Evolutionary conservation across 1,140 invertebrate genomes (phyloP).

Genomic region (Coptotermes formosanus): DNA sequence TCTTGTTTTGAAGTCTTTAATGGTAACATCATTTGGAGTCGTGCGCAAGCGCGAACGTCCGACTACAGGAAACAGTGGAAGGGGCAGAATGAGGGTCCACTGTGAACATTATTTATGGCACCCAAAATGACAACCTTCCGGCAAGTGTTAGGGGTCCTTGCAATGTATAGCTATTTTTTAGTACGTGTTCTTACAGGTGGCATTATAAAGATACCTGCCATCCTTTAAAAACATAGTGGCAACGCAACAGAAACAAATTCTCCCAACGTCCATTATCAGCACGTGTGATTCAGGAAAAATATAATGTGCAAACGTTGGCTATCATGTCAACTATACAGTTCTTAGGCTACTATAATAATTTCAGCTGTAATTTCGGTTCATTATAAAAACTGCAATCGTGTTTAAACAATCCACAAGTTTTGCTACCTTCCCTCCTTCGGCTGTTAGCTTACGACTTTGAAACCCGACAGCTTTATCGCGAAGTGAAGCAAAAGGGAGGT

Average conservation of each 20-base stretch:
- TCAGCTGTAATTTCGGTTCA: too few relatives aligned
- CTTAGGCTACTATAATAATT: too few relatives aligned
- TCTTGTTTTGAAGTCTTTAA: slow-evolving; percentile 9
- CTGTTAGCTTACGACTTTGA: neutral
- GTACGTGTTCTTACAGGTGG: neutral
- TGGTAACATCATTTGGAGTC: neutral
- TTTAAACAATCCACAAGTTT: neutral
- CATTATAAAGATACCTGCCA: slow-evolving; percentile 7
- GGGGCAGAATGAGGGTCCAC: neutral
- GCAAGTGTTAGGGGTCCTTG: slow-evolving; percentile 14
- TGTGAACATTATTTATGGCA: slow-evolving; percentile 22
- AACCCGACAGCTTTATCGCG: neutral
- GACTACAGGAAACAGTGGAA: neutral
- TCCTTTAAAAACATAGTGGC: neutral
- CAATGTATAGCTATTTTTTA: neutral
- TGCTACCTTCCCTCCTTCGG: neutral
- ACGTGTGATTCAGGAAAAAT: too few relatives aligned
- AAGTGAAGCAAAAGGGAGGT: neutral
- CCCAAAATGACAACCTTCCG: slow-evolving; percentile 25
- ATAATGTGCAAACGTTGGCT: too few relatives aligned
- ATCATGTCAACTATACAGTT: too few relatives aligned
- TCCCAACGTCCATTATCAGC: neutral
- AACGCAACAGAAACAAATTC: neutral
- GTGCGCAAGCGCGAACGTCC: neutral
- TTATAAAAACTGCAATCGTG: too few relatives aligned